phyloP scores from a whole-genome alignment of 2,888 invertebrate genomes.

The Scrobipalpa costella region DNA sequence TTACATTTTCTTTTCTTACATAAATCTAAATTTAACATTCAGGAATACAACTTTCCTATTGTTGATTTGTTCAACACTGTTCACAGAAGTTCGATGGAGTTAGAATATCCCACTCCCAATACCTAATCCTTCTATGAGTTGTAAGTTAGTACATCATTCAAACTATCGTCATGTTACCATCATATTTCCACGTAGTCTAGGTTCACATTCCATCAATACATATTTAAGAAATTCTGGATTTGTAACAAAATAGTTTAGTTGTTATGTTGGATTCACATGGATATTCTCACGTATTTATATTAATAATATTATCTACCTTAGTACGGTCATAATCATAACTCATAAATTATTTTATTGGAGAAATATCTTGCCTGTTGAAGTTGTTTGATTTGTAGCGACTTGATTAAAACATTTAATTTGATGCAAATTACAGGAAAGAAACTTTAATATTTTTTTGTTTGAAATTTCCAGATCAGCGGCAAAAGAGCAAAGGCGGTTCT shows the following conservation, averaged over 20 bases:
- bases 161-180: background rate
- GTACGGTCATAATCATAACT: no score
- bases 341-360: no score
- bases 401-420: no score
- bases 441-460: background rate
- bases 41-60: background rate
- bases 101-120: slow-evolving; percentile 48
- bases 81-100: slow-evolving; percentile 76
- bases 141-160: slow-evolving; percentile 36
- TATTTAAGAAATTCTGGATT: background rate
- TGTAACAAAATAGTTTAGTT: background rate
- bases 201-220: no score
- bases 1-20: no score
- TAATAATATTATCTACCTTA: no score
- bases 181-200: background rate
- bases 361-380: no score
- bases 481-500: slow-evolving; percentile 96
- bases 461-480: slow-evolving; percentile 91
- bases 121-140: slow-evolving; percentile 46
- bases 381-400: no score
- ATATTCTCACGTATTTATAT: background rate
- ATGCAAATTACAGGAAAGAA: no score
- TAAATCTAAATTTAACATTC: no score
- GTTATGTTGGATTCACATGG: background rate
- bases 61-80: slow-evolving; percentile 27